Evolutionary conservation across 2,888 invertebrate species (phyloP), one percentile per base, ranked within the genome.

Genomic region (Ornithoptera priamus): DNA sequence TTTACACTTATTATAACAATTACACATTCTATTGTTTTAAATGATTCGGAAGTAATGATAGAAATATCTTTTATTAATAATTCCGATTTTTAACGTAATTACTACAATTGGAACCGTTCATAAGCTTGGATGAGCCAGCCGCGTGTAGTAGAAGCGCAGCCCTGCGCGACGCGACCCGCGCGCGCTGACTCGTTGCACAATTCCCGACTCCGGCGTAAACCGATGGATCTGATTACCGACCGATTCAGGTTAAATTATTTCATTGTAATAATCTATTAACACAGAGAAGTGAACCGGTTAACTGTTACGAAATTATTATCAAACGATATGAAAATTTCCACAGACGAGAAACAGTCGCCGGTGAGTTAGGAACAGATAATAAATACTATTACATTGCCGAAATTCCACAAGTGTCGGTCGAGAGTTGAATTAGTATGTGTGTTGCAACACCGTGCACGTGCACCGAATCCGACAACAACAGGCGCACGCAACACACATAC

Each of bases 361-460:
- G 59, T 59, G n/a, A n/a, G 39, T 68, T 64, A 60, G 59, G 64
- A 68, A 59, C 17, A 60, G 64, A 60, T 65, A 53, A 60, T 42
- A 53, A 65, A 57, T 46, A 59, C n/a, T 18, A 61, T 67, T 68
- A 46, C 62, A 53, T 57, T 20, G 60, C 30, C 18, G 60, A 24
- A 69, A 60, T 53, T 69, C 53, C 59, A 30, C 24, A 62, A 69
- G 72, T 71, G 68, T 69, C 70, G 62, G 70, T 68, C 65, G 61
- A 30, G 68, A 77, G 75, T 75, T 77, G 72, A 67, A 63, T 59
- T 63, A 66, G 61, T 65, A 62, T 62, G 65, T 79, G 71, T 87
- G 85, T 89, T 83, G 90, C 85, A 89, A 90, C 80, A 10, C 42
- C 42, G 42, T 7, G 88, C 88, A 89, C 90, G 88, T 86, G 89